Conservation (phyloP, 2,797 vertebrate species). For the Chloroceryle amazona region DNA sequence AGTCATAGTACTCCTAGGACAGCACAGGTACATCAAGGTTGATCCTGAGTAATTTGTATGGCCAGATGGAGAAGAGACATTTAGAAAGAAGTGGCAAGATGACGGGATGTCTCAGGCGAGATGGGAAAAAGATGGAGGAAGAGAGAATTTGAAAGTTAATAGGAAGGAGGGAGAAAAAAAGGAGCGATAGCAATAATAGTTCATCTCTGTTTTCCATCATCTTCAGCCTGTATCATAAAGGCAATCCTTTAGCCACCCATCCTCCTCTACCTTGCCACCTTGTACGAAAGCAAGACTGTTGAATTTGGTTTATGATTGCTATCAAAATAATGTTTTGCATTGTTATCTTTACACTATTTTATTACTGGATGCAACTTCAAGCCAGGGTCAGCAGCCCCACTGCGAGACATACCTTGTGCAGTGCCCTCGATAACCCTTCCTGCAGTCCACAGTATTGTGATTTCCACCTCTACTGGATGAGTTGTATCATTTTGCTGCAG, state of each 20-base stretch:
- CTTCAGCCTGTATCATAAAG: neutral
- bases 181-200: neutral
- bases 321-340: neutral
- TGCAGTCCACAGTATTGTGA: neutral
- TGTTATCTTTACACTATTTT: neutral
- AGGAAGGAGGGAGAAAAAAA: neutral
- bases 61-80: neutral
- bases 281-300: neutral
- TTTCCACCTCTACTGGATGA: fast-evolving
- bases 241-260: fast-evolving
- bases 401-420: neutral
- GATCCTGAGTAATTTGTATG: neutral
- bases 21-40: neutral
- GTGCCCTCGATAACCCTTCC: neutral
- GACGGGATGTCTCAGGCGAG: neutral
- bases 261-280: neutral
- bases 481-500: neutral
- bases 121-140: neutral
- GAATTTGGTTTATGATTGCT: neutral
- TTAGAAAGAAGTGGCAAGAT: neutral
- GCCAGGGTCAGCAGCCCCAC: neutral
- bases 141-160: neutral
- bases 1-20: neutral
- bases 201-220: neutral
- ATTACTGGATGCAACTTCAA: neutral